Percentiles rank a stretch among this genome's conserved stretches.
phyloP scores from a whole-genome alignment of 2,113 vertebrate species.

The Tiliqua scincoides region DNA sequence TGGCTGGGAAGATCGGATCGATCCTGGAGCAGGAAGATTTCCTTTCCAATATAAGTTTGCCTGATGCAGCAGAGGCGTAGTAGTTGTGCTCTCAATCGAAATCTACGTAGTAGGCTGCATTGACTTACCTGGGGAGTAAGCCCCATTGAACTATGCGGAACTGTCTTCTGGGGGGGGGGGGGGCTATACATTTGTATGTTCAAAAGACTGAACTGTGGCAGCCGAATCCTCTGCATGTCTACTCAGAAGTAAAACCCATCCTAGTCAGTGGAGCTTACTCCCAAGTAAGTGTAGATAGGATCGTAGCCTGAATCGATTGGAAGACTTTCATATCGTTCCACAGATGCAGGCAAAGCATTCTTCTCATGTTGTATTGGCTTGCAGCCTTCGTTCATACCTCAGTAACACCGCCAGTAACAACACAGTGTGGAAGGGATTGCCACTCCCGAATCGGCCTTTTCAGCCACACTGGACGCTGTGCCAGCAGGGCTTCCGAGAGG shows the following conservation, averaged over 20 bases:
- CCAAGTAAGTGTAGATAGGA: no score
- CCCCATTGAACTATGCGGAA: not conserved
- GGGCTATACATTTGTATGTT: not conserved
- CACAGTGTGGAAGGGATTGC: no score
- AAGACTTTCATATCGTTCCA: not conserved
- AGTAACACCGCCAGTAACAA: not conserved
- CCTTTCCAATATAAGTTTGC: not conserved
- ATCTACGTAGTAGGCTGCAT: not conserved
- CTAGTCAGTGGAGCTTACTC: no score
- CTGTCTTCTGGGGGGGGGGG: not conserved
- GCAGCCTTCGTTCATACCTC: not conserved
- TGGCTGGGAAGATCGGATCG: not conserved
- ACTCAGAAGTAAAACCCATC: no score
- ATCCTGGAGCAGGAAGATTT: not conserved
- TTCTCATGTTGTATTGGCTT: no score
- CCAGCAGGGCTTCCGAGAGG: no score
- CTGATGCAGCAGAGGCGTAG: not conserved
- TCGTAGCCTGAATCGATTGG: no score
- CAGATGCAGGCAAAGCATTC: not conserved
- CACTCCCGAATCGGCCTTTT: no score
- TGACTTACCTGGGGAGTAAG: not conserved
- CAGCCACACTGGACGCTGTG: no score
- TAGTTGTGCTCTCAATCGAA: not conserved
- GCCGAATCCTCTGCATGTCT: no score
- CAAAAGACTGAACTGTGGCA: not conserved